A percentile compares a stretch with the other conserved stretches of the same genome.
Evolutionary conservation across 1,140 invertebrate species (phyloP).

Genomic region (Agrypnia vestita): DNA sequence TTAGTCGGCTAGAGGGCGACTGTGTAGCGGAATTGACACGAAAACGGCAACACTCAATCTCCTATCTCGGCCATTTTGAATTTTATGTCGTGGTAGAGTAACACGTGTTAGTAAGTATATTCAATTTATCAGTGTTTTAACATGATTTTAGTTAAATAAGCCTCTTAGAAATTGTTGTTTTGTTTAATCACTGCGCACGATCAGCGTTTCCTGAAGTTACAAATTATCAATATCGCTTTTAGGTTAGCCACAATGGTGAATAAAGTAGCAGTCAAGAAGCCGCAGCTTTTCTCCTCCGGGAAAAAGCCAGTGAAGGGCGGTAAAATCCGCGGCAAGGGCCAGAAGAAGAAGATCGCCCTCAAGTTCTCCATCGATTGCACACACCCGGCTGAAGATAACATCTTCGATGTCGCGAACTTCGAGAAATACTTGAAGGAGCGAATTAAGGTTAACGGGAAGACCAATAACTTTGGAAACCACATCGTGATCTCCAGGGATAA

Average conservation of each 20-base stretch:
- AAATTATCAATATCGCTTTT: slow-evolving; percentile 43
- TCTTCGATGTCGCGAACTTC: slow-evolving; percentile 97
- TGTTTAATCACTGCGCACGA: background rate
- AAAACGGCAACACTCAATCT: slow-evolving; percentile 25
- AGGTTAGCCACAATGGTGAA: slow-evolving; percentile 57
- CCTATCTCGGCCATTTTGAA: slow-evolving; percentile 70
- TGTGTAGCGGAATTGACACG: slow-evolving; percentile 37
- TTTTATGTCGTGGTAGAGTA: slow-evolving; percentile 66
- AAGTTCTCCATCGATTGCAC: slow-evolving; percentile 98
- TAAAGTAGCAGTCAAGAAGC: slow-evolving; percentile 62
- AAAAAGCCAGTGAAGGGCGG: slow-evolving; percentile 66
- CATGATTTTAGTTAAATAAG: slow-evolving; percentile 7
- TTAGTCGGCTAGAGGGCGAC: background rate
- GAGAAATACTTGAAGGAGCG: slow-evolving; percentile 96
- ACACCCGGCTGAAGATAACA: slow-evolving; percentile 99
- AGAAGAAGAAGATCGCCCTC: slow-evolving; percentile 94
- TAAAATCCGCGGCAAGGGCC: slow-evolving; percentile 86
- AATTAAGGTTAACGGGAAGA: slow-evolving; percentile 98
- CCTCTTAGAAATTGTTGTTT: background rate
- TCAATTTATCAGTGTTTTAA: slow-evolving; percentile 46
- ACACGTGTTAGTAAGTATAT: slow-evolving; percentile 70
- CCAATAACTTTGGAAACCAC: slow-evolving; percentile 93
- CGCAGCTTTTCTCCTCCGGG: slow-evolving; percentile 62
- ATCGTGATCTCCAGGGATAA: slow-evolving; percentile 92
- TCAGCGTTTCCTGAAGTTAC: background rate